Base-by-base conservation (phyloP, 2,797 vertebrate genomes). In the Mus caroli region DNA sequence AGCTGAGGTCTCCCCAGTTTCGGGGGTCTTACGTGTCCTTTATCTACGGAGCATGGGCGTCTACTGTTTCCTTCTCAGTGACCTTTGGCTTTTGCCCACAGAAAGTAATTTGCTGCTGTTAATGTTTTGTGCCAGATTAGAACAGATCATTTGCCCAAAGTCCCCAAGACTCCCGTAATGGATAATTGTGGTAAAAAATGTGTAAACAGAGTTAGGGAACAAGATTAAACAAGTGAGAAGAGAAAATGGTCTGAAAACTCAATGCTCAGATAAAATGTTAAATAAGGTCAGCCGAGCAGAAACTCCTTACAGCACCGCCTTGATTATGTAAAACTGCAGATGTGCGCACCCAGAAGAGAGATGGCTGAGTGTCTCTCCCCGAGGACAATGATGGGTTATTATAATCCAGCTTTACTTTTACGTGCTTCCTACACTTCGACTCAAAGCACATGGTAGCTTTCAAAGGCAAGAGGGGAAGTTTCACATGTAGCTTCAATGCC, bases 41-140 rank as follows among this genome's bases (percentile, higher is more conserved):
- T 43, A 54, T 73, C 6, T 22, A 96, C 67, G 26, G 43, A 93
- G 91, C 88, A 69, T 1, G 58, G n/a, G 46, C 43, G 86, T 43
- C 43, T 60, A n/a, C 88, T n/a, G 5, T 67, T 96, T 89, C 22
- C 37, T 94, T 86, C 90, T n/a, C 2, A 52, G 62, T 88, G 93
- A 75, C 14, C 88, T 31, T 87, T 56, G 28, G 75, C 6, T 88
- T 92, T 92, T 91, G 43, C 75, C 52, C 37, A 90, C 43, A 94
- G 31, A 86, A 86, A 93, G 80, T 76, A 92, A 91, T 89, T 93
- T 54, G 20, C 90, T 67, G 62, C 14, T 90, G 50, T 92, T 83
- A 54, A 19, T n/a, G 76, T 92, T 93, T 62, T 86, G 11, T 92
- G 9, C 34, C 40, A 73, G 79, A 90, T 54, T 62, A 94, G 64